Conservation (phyloP, 1,140 invertebrate genomes). For the Oryctes rhinoceros region DNA sequence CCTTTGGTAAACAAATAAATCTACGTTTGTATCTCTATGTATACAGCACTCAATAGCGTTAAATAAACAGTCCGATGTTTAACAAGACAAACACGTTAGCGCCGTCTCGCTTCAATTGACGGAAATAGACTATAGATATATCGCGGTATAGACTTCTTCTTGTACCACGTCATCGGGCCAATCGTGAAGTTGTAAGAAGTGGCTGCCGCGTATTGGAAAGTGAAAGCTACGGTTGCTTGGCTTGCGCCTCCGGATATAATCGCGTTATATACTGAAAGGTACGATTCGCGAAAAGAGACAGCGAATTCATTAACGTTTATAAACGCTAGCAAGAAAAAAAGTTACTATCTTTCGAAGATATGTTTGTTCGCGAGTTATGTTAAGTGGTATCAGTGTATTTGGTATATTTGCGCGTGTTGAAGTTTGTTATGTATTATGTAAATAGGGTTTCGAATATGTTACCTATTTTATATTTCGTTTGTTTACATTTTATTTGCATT, state of each 20-base stretch:
- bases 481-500: neutral
- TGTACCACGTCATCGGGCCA: neutral
- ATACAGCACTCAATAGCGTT: neutral
- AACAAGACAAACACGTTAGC: neutral
- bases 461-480: neutral
- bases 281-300: neutral
- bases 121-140: neutral
- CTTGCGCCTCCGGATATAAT: neutral
- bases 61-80: constrained; percentile 1
- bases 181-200: neutral
- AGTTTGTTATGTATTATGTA: neutral
- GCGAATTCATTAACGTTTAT: constrained; percentile 22
- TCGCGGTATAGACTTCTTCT: too few relatives aligned
- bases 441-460: neutral
- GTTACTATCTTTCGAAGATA: neutral
- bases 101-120: neutral
- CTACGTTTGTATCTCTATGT: constrained; percentile 7
- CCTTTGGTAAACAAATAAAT: constrained; percentile 19
- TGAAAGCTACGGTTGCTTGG: neutral
- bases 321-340: neutral
- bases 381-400: neutral
- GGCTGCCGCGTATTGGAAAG: neutral
- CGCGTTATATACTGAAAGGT: neutral
- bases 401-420: neutral
- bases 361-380: too few relatives aligned